phyloP scores from a whole-genome alignment of 2,888 invertebrate genomes.

The Ochropleura leucogaster region DNA sequence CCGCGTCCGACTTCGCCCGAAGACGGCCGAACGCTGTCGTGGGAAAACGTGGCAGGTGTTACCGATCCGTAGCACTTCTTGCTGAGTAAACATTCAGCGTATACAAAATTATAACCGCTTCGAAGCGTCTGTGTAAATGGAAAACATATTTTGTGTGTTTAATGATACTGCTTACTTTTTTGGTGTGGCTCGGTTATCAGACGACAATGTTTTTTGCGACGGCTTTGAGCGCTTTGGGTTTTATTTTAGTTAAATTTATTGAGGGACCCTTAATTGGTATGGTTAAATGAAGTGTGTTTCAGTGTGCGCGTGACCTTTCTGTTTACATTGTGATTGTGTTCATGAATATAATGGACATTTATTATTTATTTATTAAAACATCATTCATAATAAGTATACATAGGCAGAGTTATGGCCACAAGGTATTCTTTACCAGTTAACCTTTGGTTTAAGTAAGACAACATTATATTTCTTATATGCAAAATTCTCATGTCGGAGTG shows the following conservation, averaged over 20 bases:
- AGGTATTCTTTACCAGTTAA: too few species aligned
- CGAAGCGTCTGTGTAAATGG: constrained; percentile 89
- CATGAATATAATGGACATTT: constrained; percentile 63
- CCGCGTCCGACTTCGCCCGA: constrained; percentile 76
- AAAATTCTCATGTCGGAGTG: too few species aligned
- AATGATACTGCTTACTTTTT: constrained; percentile 90
- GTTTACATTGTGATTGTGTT: constrained; percentile 65
- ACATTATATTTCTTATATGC: too few species aligned
- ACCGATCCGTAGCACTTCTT: constrained; percentile 89
- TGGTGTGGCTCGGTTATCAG: constrained; percentile 86
- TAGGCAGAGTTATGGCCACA: too few species aligned
- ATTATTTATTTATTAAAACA: constrained; percentile 47
- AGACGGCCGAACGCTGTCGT: constrained; percentile 84
- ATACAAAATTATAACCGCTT: constrained; percentile 90
- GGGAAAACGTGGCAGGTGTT: constrained; percentile 90
- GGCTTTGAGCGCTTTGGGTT: constrained; percentile 77
- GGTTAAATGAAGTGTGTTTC: constrained; percentile 78
- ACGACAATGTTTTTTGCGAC: constrained; percentile 84
- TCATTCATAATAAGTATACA: too few species aligned
- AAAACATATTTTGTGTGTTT: constrained; percentile 91
- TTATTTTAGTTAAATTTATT: constrained; percentile 84
- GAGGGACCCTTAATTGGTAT: constrained; percentile 85
- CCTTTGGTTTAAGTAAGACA: too few species aligned
- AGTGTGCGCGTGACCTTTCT: constrained; percentile 79
- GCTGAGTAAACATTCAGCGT: constrained; percentile 90